These are phyloP conservation scores for Champsocephalus esox DNA, from an alignment of 2,797 vertebrate genomes.

Conservation along the genomic window DNA sequence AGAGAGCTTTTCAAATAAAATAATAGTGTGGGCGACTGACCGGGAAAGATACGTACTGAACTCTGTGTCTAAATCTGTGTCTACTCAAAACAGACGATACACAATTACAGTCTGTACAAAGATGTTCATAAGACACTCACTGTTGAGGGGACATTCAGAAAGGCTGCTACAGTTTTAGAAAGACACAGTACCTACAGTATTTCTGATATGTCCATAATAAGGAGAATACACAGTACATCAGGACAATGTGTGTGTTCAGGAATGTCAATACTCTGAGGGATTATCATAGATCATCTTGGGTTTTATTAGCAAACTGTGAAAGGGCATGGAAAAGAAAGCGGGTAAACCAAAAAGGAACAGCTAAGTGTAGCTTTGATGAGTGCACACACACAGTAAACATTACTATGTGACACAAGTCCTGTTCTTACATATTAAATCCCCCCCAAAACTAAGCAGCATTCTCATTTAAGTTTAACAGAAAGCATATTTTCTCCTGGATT, in stretches of 20 bases:
- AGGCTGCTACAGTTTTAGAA: slow-evolving; percentile 56
- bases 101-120: slow-evolving; percentile 63
- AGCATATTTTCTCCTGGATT: no score
- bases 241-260: slow-evolving; percentile 10
- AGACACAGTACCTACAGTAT: slow-evolving; percentile 47
- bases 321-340: neutral
- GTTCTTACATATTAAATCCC: no score
- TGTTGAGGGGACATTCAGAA: slow-evolving; percentile 65
- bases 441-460: no score
- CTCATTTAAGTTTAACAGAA: no score
- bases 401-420: no score
- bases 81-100: slow-evolving; percentile 54
- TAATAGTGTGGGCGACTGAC: neutral
- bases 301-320: slow-evolving; percentile 24
- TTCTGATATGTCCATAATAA: slow-evolving; percentile 52
- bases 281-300: neutral
- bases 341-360: neutral
- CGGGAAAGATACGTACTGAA: slow-evolving; percentile 14
- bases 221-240: slow-evolving; percentile 44
- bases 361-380: slow-evolving; percentile 17
- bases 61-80: slow-evolving; percentile 15
- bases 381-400: neutral
- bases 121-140: slow-evolving; percentile 64
- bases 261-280: slow-evolving; percentile 10
- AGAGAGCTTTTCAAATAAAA: slow-evolving; percentile 1